Base-by-base conservation (phyloP, 1,140 invertebrate species). In the Teleogryllus occipitalis region DNA sequence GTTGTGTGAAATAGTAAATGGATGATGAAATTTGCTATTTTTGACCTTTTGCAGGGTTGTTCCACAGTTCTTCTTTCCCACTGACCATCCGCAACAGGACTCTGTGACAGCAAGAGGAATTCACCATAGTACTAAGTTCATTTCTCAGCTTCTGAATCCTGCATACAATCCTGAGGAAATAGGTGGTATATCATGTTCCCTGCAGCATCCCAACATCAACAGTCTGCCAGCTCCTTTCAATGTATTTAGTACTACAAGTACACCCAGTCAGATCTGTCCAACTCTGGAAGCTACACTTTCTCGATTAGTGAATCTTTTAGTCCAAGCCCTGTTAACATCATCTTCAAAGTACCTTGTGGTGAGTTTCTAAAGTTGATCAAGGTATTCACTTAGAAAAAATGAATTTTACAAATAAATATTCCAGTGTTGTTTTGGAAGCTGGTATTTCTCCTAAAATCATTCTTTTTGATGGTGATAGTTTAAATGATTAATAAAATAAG, bases 311-410 rank as follows among this genome's bases (percentile, higher is more conserved):
- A 84, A 85, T 74, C 82, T 85, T 8, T 82, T 91, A 21, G 83
- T 87, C 54, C 83, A 85, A 47, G 84, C 84, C 73, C 82, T 90
- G n/a, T 85, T 90, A 82, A 86, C 87, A 27, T 89, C 90, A 8
- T 87, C 88, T 79, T 90, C 89, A 79, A 92, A 91, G 85, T 87
- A 88, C 86, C 87, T 90, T 82, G 89, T 88, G 81, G 92, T 93
- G 84, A 89, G 90, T 89, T 74, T 79, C 14, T 76, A 73, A 49
- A 74, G 12, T 76, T 76, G 39, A 15, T 39, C 15, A 78, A 73
- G 2, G 22, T 7, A 74, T 39, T 39, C 49, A 79, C 18, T 77
- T 39, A 18, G 74, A 21, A 75, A 74, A 65, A 14, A 14, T 75
- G 21, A n/a, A 75, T 22, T 75, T 75, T 3, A 75, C 10, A 39